These are phyloP conservation scores for Cephalopholis sonnerati DNA, from an alignment of 2,113 vertebrate species.

Conservation along the genomic window DNA sequence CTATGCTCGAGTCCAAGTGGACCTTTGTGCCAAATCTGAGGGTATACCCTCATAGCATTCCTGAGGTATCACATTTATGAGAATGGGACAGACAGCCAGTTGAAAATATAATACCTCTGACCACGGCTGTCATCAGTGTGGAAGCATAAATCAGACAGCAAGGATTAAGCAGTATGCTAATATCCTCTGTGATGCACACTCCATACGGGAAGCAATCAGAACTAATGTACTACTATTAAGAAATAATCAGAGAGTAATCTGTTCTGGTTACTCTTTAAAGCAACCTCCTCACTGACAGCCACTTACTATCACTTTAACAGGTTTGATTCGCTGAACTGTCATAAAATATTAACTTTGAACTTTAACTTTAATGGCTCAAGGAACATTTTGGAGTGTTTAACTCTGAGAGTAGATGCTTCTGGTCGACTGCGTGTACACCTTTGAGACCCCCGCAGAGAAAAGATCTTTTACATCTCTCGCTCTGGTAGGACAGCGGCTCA, in stretches of 20 bases:
- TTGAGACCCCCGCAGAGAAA: slow-evolving; percentile 24
- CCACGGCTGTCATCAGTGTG: too few relatives aligned
- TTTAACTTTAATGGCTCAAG: neutral
- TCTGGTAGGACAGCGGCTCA: slow-evolving; percentile 33
- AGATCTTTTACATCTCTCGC: slow-evolving; percentile 17
- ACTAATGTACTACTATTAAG: slow-evolving; percentile 39
- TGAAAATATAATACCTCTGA: too few relatives aligned
- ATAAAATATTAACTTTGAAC: neutral
- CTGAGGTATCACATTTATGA: too few relatives aligned
- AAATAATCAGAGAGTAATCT: slow-evolving; percentile 39
- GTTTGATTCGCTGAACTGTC: neutral
- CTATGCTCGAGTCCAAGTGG: too few relatives aligned
- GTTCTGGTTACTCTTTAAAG: slow-evolving; percentile 11
- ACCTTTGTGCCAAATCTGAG: too few relatives aligned
- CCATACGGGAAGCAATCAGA: slow-evolving; percentile 47
- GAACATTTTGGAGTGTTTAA: neutral
- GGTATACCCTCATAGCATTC: too few relatives aligned
- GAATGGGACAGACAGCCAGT: too few relatives aligned
- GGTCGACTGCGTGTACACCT: slow-evolving; percentile 12
- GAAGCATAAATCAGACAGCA: neutral
- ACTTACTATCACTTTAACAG: slow-evolving; percentile 10
- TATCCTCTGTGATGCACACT: slow-evolving; percentile 21
- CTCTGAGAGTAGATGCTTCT: neutral
- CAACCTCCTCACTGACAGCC: neutral
- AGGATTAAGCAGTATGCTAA: slow-evolving; percentile 60